Conservation (phyloP, 2,888 invertebrate genomes). For the Cryptophagus acutangulus region DNA sequence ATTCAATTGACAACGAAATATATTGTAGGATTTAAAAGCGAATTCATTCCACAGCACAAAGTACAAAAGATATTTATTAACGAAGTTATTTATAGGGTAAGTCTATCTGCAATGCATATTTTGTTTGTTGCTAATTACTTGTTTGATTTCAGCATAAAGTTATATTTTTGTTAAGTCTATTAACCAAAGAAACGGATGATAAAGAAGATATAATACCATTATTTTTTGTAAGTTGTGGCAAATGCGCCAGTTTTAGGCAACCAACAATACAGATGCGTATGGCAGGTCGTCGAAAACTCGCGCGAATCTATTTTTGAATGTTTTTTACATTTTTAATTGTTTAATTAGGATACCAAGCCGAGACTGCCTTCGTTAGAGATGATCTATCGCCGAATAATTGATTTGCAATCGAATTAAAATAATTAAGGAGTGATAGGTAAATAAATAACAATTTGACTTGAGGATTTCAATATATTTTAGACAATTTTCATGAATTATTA, state of each 20-base stretch:
- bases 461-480: slow-evolving; percentile 19
- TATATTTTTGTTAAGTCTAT: not conserved
- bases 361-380: not conserved
- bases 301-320: too few relatives aligned
- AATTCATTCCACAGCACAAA: slow-evolving; percentile 21
- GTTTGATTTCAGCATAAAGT: not conserved
- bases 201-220: not conserved
- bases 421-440: not conserved
- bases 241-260: too few relatives aligned
- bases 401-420: too few relatives aligned
- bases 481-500: slow-evolving; percentile 34
- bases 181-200: not conserved
- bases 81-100: slow-evolving; percentile 24
- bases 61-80: slow-evolving; percentile 24
- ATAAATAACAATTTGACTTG: not conserved
- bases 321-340: too few relatives aligned
- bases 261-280: too few relatives aligned
- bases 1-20: slow-evolving; percentile 20
- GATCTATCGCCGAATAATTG: too few relatives aligned
- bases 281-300: too few relatives aligned
- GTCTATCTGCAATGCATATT: not conserved
- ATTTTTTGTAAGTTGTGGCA: slow-evolving; percentile 4
- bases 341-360: slow-evolving; percentile 1
- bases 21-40: slow-evolving; percentile 15
- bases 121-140: not conserved